Percentiles rank a stretch among this genome's conserved stretches.
These are phyloP conservation scores for Saccostrea glomerata DNA, from an alignment of 1,140 invertebrate genomes.

Conservation along the genomic window DNA sequence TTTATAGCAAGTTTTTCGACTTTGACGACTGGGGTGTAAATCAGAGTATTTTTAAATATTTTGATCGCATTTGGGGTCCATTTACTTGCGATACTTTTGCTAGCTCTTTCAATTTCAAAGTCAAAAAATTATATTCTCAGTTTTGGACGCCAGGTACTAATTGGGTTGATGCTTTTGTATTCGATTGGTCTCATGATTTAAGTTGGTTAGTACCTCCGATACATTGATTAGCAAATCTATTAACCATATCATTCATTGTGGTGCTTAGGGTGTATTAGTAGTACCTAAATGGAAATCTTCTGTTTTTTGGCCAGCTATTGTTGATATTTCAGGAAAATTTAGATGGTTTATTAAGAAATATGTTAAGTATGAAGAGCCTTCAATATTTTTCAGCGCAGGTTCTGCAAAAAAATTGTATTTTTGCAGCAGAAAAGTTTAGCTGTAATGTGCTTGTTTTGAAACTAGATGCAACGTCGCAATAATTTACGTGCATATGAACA, in stretches of 20 bases:
- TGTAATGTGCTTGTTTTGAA: constrained; percentile 14
- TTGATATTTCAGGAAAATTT: constrained; percentile 2
- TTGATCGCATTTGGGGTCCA: too few relatives aligned
- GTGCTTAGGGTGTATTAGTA: background rate
- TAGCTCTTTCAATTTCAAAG: constrained; percentile 35
- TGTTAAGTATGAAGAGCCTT: background rate
- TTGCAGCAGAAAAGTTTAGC: background rate
- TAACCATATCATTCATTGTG: background rate
- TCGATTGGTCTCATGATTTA: constrained; percentile 43
- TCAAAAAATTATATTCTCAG: constrained; percentile 39
- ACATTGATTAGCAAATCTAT: background rate
- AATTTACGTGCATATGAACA: too few relatives aligned
- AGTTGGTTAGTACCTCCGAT: constrained; percentile 33
- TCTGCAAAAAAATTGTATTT: constrained; percentile 41
- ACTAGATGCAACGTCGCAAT: background rate
- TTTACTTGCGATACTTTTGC: background rate
- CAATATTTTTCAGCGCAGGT: background rate
- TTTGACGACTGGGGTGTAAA: too few relatives aligned
- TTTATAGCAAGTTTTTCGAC: constrained; percentile 40
- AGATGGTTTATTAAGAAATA: background rate
- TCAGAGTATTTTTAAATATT: too few relatives aligned
- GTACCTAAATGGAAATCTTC: too few relatives aligned
- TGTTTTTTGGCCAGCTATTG: background rate
- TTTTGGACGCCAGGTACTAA: constrained; percentile 6
- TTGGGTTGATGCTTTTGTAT: constrained; percentile 50